Evolutionary conservation across 2,113 vertebrate species (phyloP), one percentile per base, ranked within the genome.

Genomic region (Oncorhynchus clarkii): DNA sequence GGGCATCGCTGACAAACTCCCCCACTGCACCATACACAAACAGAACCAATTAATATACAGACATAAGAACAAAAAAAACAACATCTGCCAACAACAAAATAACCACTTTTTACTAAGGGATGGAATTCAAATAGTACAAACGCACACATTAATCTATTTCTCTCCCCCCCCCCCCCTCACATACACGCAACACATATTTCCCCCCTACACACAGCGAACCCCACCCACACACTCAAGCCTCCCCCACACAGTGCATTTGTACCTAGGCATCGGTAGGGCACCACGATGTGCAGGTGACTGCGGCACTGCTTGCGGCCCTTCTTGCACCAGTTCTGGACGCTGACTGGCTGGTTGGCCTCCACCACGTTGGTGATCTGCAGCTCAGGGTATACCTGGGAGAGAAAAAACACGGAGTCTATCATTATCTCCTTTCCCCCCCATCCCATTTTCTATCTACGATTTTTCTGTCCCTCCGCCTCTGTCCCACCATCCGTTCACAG

Each of bases 261-360:
- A 98, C 98, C 97, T 78, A 99, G 84, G 92, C 98, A 99, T 79
- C 98, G 95, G 88, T 99, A 99, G 49, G 98, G 98, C 85, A 99
- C 97, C 71, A 99, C 97, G 0, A 99, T 97, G 85, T 97, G 96
- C 0, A 93, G 87, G 59, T 98, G 97, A 79, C 95, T 94, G 64
- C 91, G 96, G 91, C 97, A 99, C 76, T 95, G 96, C 84, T 96
- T 98, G 85, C 94, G 96, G 5, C 95, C 95, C 72, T 93, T 94
- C 90, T 97, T 99, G 92, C 98, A 99, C 98, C 98, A 99, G 92
- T 96, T 97, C 90, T 96, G 95, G 90, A 99, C 97, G n/a, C 94
- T 97, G 84, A 96, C 92, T 0, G 98, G 97, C 78, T 98, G 97
- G 89, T 99, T 99, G 87, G 98, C 97, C 91, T 99, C 98, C 1